Conservation (phyloP, 2,888 invertebrate genomes). For the Crepidodera aurea region DNA sequence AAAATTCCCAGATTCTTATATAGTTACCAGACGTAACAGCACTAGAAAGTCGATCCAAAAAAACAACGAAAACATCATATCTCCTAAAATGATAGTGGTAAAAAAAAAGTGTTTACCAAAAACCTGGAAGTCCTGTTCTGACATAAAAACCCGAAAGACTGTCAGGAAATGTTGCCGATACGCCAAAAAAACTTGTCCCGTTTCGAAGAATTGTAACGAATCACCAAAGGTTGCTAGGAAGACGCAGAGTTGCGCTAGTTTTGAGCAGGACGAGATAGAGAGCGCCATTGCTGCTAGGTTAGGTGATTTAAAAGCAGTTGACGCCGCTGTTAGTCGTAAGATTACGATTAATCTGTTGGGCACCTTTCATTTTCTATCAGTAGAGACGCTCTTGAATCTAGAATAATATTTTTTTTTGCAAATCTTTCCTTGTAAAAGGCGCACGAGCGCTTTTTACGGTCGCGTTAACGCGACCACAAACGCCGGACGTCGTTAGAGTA, state of each 20-base stretch:
- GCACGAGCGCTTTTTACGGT: no score
- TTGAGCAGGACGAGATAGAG: conserved; percentile 45
- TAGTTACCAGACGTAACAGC: conserved; percentile 55
- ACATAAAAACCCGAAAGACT: conserved; percentile 53
- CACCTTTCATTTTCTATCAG: conserved; percentile 40
- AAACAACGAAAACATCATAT: conserved; percentile 41
- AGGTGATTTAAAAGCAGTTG: conserved; percentile 51
- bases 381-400: not conserved
- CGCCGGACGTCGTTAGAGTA: no score
- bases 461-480: no score
- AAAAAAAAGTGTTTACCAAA: conserved; percentile 55
- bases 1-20: conserved; percentile 62
- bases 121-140: conserved; percentile 61
- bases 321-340: conserved; percentile 55
- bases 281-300: conserved; percentile 52
- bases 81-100: conserved; percentile 54
- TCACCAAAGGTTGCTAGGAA: conserved; percentile 50
- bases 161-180: conserved; percentile 60
- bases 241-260: conserved; percentile 56
- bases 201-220: conserved; percentile 51
- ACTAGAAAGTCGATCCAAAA: conserved; percentile 44
- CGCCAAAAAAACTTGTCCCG: conserved; percentile 59
- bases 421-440: no score
- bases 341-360: conserved; percentile 52
- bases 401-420: conserved; percentile 1